Evolutionary conservation across 2,888 invertebrate species (phyloP), one percentile per base, ranked within the genome.

Genomic region (Liodrosophila aerea): DNA sequence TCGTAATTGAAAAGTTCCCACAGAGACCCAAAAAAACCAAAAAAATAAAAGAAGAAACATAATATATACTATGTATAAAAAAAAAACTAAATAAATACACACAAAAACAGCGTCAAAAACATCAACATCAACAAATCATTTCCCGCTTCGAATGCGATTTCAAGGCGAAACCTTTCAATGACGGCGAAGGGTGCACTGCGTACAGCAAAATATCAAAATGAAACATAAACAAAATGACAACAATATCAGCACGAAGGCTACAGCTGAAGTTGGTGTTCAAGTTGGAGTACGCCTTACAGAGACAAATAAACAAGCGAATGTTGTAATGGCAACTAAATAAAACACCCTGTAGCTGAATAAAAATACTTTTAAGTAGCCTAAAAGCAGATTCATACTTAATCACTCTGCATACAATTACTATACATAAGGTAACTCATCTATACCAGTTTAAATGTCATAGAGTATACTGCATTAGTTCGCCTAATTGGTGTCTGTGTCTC

Each of bases 121-220:
- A 44, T 13, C 46, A 64, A 54, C 56, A 36, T 37, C 41, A 39
- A 41, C 53, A 72, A 54, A 80, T 76, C 80, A 78, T 83, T 76
- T 76, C 76, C 80, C 83, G 60, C 64, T 76, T 76, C 83, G 76
- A 83, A 82, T 76, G 68, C 80, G 68, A 56, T 73, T 64, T 59
- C 76, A 76, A 76, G 76, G 76, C 76, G 77, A 75, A 77, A 77
- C 75, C 75, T 75, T 75, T 75, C 82, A 81, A 75, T 75, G 75
- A 52, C 78, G 52, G 37, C 58, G 58, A 72, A 78, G 83, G 80
- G 78, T 75, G 72, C 49, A 52, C 33, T 44, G 49, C 11, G 44
- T 53, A 39, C 36, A 30, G 36, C 37, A 41, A 31, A 58, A 46
- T 57, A 18, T 46, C n/a, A 27, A 46, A 49, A 33, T 12, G 27